Conservation (phyloP, 2,888 invertebrate genomes). For the Laspeyria flexula region DNA sequence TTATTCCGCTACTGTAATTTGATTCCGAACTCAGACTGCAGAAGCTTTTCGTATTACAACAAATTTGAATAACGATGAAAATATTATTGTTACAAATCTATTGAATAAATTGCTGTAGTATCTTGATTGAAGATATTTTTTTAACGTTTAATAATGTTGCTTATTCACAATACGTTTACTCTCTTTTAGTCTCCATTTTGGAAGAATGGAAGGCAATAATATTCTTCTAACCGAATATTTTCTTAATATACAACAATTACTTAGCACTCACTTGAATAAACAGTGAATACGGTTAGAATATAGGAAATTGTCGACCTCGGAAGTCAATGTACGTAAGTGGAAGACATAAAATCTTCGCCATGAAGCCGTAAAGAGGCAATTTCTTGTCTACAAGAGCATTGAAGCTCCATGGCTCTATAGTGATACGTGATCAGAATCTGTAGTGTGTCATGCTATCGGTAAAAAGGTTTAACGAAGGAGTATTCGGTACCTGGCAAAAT, state of each 20-base stretch:
- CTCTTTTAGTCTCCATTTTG: no score
- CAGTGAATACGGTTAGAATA: conserved; percentile 58
- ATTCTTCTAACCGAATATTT: conserved; percentile 7
- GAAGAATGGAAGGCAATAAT: not conserved
- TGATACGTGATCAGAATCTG: conserved; percentile 66
- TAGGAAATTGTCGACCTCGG: conserved; percentile 66
- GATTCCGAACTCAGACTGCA: not conserved
- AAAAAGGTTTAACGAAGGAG: conserved; percentile 35
- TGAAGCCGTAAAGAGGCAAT: conserved; percentile 75
- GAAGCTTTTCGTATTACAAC: not conserved
- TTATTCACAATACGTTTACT: no score
- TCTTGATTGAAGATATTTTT: no score
- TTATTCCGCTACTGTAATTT: not conserved
- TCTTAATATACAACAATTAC: conserved; percentile 39
- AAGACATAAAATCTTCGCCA: conserved; percentile 73
- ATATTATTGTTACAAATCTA: conserved; percentile 1
- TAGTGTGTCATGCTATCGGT: conserved; percentile 38
- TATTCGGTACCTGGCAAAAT: conserved; percentile 36
- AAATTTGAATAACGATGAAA: conserved; percentile 1
- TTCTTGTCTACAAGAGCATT: conserved; percentile 72
- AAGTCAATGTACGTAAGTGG: conserved; percentile 76
- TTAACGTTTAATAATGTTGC: not conserved
- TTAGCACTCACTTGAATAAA: conserved; percentile 26
- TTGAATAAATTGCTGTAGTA: no score
- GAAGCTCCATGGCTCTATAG: conserved; percentile 62